Conservation (phyloP, 2,113 vertebrate genomes). For the Rhynchopsitta pachyrhyncha region DNA sequence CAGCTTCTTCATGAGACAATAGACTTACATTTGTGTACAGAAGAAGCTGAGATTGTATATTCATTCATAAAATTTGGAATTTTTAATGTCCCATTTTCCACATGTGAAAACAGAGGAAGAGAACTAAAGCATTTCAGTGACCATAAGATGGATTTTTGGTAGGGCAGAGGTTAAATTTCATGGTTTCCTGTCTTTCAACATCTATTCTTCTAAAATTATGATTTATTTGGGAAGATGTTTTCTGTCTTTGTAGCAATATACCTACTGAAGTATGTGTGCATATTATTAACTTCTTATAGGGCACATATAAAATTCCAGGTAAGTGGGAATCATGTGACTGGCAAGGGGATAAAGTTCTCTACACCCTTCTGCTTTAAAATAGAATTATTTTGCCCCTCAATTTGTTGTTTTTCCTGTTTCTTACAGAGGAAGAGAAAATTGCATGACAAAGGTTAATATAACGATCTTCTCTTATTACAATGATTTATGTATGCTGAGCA, state of each 20-base stretch:
- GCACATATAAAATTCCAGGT: background rate
- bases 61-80: background rate
- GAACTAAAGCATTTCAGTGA: background rate
- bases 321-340: background rate
- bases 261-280: background rate
- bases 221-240: constrained; percentile 13
- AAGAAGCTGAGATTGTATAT: background rate
- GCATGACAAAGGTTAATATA: constrained; percentile 76
- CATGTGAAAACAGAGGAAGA: background rate
- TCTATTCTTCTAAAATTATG: background rate
- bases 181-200: background rate
- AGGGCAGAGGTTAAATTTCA: background rate
- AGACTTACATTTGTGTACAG: background rate
- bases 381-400: constrained; percentile 53
- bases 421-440: constrained; percentile 70
- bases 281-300: constrained; percentile 10
- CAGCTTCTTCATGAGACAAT: background rate
- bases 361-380: constrained; percentile 47
- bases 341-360: constrained; percentile 18
- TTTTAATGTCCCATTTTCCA: background rate
- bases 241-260: background rate
- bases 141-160: background rate
- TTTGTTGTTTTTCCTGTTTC: constrained; percentile 70
- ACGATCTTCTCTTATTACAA: constrained; percentile 78
- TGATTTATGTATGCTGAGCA: constrained; percentile 83